A percentile compares a stretch with the other conserved stretches of the same genome.
Evolutionary conservation across 2,113 vertebrate species (phyloP).

Genomic region (Microtus ochrogaster): DNA sequence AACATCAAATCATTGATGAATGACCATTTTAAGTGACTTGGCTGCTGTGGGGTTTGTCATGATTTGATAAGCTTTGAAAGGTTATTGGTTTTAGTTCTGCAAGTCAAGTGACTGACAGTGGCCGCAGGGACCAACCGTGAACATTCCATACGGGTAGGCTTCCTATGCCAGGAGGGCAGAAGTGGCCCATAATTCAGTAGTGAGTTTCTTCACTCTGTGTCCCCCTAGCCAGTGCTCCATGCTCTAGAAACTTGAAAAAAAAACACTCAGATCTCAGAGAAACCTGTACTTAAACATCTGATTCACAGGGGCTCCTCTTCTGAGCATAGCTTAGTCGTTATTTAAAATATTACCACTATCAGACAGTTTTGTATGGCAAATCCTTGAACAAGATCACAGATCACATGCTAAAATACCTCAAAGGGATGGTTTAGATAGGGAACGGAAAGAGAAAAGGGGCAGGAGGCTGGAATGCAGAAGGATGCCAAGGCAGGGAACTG

Average conservation of each 20-base stretch:
- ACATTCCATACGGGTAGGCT: neutral
- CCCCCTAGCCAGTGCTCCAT: neutral
- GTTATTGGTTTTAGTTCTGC: conserved; percentile 51
- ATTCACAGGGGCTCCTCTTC: conserved; percentile 27
- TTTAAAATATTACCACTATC: conserved; percentile 52
- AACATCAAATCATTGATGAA: conserved; percentile 55
- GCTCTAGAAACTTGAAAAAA: neutral
- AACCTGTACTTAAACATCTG: neutral
- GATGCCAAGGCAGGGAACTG: neutral
- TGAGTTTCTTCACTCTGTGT: neutral
- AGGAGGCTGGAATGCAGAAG: neutral
- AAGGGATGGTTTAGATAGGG: neutral
- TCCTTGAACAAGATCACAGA: conserved; percentile 38
- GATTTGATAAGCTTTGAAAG: conserved; percentile 60
- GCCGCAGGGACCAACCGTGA: neutral
- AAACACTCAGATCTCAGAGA: conserved; percentile 11
- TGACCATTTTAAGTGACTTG: conserved; percentile 53
- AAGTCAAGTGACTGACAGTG: conserved; percentile 27
- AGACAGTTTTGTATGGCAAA: conserved; percentile 30
- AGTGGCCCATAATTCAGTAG: neutral
- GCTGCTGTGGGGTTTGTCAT: conserved; percentile 34
- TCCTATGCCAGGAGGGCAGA: neutral
- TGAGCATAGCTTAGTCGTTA: neutral
- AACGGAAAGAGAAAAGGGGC: neutral
- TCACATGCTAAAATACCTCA: neutral